A percentile compares a stretch with the other conserved stretches of the same genome.
phyloP scores from a whole-genome alignment of 1,140 invertebrate genomes.

The Heliconius nattereri region DNA sequence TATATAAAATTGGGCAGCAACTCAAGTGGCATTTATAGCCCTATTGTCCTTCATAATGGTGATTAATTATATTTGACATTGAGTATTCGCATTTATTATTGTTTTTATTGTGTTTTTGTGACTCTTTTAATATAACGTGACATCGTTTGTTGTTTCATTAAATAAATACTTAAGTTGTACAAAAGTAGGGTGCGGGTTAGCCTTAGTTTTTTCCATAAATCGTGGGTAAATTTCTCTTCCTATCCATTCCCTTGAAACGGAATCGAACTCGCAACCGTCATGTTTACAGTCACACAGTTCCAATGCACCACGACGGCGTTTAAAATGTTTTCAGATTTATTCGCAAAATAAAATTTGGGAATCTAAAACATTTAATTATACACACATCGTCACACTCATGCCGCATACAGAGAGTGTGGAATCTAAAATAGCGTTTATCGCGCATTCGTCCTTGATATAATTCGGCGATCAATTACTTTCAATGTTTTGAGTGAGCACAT shows the following conservation, averaged over 20 bases:
- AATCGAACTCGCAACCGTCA: no score
- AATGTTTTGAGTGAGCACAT: not conserved
- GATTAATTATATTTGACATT: conserved; percentile 9
- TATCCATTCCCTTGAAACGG: no score
- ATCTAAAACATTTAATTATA: not conserved
- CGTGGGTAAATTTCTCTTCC: no score
- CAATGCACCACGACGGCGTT: no score
- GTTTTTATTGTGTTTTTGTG: not conserved
- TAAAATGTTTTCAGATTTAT: no score
- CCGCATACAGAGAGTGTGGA: not conserved
- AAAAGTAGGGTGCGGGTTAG: not conserved
- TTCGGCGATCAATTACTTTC: not conserved
- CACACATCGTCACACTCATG: not conserved
- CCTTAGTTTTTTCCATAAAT: not conserved
- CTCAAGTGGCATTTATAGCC: conserved; percentile 7
- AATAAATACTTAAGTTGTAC: not conserved
- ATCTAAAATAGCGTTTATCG: conserved; percentile 12
- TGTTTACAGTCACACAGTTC: no score
- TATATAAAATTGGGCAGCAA: not conserved
- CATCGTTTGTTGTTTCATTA: not conserved
- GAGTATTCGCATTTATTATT: not conserved
- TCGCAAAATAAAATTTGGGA: no score
- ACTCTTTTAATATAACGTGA: not conserved
- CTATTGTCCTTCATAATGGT: not conserved
- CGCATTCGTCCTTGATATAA: conserved; percentile 2